A percentile compares a stretch with the other conserved stretches of the same genome.
These are phyloP conservation scores for Turdus rufiventris DNA, from an alignment of 2,113 vertebrate species.

Conservation along the genomic window DNA sequence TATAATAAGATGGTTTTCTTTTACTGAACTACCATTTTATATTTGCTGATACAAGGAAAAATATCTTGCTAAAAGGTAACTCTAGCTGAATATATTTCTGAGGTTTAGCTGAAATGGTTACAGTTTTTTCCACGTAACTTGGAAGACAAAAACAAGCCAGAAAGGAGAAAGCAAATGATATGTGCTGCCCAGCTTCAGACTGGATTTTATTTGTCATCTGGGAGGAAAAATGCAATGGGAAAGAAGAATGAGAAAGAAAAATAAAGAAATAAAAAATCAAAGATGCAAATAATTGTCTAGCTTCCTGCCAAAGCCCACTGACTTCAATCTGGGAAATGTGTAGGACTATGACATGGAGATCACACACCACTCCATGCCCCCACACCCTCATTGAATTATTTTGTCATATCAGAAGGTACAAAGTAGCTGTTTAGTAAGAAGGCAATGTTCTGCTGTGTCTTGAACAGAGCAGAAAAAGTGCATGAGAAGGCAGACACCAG, in stretches of 20 bases:
- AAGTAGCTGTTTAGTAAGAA: not conserved
- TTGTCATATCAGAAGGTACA: not conserved
- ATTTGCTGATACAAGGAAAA: not conserved
- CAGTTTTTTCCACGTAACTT: not conserved
- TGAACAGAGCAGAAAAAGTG: not conserved
- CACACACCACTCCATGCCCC: not conserved
- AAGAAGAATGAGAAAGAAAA: not conserved
- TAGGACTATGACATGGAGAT: not conserved
- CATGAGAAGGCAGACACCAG: not conserved
- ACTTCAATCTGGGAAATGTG: not conserved
- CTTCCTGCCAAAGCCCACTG: not conserved
- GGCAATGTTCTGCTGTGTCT: not conserved
- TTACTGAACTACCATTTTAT: not conserved
- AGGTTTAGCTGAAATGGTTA: not conserved
- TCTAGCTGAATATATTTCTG: not conserved
- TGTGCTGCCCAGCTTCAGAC: not conserved
- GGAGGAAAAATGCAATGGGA: not conserved
- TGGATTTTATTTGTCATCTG: not conserved
- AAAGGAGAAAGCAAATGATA: not conserved
- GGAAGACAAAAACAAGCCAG: not conserved
- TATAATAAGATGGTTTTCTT: not conserved
- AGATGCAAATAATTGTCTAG: not conserved
- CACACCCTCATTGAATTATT: not conserved
- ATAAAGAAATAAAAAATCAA: not conserved
- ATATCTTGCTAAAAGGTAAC: not conserved